Evolutionary conservation across 2,113 vertebrate genomes (phyloP), one percentile per base, ranked within the genome.

Genomic region (Otolemur garnettii): DNA sequence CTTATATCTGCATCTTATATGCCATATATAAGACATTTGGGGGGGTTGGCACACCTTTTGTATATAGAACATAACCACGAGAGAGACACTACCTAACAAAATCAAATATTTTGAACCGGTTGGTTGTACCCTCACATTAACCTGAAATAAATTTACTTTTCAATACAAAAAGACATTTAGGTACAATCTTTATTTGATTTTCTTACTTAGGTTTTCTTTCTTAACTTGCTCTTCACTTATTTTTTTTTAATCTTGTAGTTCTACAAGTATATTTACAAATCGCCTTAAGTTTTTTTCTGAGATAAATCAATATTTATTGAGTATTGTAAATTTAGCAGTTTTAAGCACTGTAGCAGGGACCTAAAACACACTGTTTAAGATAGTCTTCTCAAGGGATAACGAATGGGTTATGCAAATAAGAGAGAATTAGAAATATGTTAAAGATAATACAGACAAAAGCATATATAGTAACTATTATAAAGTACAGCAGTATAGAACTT

Each of bases 231-330:
- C 24, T 83, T 74, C 21, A 45, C 38, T 60, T 87, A 60, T 66
- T 50, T 74, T 88, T 87, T 90, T 90, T 79, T 33, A 86, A 64
- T 84, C 50, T 87, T 94, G 0, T 75, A 2, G 33, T 80, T 87
- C 7, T 12, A 79, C 1, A 26, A 7, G 6, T 42, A 88, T 62
- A 30, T 64, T 66, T 94, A 79, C 5, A 88, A 80, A 79, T 93
- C 59, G 5, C 30, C 78, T 91, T 71, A 81, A 77, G 74, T 19
- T 57, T 13, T 64, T 96, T 90, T 75, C 57, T 87, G 81, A 94
- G 94, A 85, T 59, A 77, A 88, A 50, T 94, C 28, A n/a, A 72
- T 91, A 87, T 91, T 24, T 87, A 33, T 33, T 26, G 14, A 93
- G 4, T 28, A 50, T 26, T 74, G 10, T 85, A 80, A 81, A 53